Conservation (phyloP, 2,888 invertebrate genomes). For the Calameuta pallipes region DNA sequence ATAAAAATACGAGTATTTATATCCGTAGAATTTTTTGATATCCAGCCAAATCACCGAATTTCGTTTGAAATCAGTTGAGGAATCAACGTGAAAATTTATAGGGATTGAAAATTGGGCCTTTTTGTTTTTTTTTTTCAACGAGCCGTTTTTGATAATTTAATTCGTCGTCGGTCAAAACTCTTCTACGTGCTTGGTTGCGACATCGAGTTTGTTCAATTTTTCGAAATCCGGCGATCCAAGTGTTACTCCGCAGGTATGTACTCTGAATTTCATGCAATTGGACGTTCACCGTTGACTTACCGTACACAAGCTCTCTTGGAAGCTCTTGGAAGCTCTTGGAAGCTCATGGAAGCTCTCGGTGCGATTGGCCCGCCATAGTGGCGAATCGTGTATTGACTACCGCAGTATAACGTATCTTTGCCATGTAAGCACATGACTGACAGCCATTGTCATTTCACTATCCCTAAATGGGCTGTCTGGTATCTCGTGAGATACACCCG, state of each 20-base stretch:
- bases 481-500: neutral
- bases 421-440: neutral
- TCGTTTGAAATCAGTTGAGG: neutral
- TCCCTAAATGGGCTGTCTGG: neutral
- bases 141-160: neutral
- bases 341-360: neutral
- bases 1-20: neutral
- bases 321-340: too few relatives aligned
- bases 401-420: neutral
- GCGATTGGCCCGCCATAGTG: slow-evolving; percentile 16
- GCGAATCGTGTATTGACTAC: slow-evolving; percentile 28
- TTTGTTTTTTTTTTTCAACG: too few relatives aligned
- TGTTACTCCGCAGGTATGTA: neutral
- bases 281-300: neutral
- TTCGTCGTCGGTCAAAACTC: neutral
- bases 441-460: neutral
- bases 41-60: neutral
- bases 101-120: neutral
- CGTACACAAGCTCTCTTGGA: neutral
- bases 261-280: neutral
- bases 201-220: neutral
- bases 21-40: neutral
- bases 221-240: neutral
- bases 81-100: neutral
- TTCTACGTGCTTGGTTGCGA: neutral